Evolutionary conservation across 2,888 invertebrate species (phyloP), one percentile per base, ranked within the genome.

Genomic region (Clistopyga incitator): DNA sequence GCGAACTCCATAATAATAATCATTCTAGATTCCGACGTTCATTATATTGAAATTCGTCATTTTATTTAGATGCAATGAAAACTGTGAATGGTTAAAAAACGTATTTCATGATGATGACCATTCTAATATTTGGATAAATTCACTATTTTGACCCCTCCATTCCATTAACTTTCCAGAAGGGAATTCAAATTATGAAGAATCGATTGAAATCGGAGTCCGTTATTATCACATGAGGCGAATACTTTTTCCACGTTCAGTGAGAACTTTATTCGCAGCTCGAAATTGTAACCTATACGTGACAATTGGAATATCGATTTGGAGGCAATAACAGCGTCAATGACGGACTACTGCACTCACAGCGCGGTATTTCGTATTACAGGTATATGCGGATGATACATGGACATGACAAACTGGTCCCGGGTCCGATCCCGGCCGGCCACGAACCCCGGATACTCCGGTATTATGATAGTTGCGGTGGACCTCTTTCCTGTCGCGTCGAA

Each of bases 381-480:
- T 76, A 59, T 52, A 42, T 42, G 52, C 11, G 59, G 59, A 59
- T 68, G 47, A 29, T 25, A 56, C 45, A 52, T 68, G 59, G 71
- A 68, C 29, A 64, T 59, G 78, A 59, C 61, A 38, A 78, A 70
- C 61, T 80, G 74, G 77, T 78, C 81, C 75, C 68, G 65, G 71
- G 71, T 68, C 68, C 71, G 34, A 61, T 34, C 77, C 38, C 50
- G 47, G 76, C 61, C 78, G 71, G 80, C 74, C 84, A 88, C 87
- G 38, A 64, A 88, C 88, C 84, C 89, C 90, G 91, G 90, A 90
- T 91, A 89, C 88, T 87, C 87, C 84, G 87, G 89, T 91, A 90
- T 91, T 92, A 90, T 90, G 91, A 91, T 92, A 89, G 90, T 89
- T 89, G 91, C 89, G 90, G 90, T 90, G 88, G 89, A 89, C 78